Conservation (phyloP, 2,888 invertebrate genomes). For the Oligia latruncula region DNA sequence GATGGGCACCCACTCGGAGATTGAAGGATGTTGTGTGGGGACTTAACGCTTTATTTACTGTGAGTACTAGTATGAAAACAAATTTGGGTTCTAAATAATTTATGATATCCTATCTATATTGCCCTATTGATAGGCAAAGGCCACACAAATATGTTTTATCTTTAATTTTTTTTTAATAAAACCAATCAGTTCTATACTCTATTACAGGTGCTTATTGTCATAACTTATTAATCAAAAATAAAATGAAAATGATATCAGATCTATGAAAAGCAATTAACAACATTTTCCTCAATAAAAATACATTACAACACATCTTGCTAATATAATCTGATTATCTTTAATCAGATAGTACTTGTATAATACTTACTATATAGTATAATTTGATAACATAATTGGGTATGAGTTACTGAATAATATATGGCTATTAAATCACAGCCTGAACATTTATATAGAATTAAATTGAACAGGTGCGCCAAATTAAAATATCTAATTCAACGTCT, state of each 20-base stretch:
- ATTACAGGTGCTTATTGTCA: neutral
- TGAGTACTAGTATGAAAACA: conserved; percentile 85
- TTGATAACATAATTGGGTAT: neutral
- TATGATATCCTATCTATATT: neutral
- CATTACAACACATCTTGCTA: neutral
- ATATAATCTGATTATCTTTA: neutral
- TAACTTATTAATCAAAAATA: neutral
- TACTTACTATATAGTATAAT: no score
- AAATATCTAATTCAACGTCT: neutral
- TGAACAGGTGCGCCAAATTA: no score
- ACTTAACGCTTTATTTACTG: conserved; percentile 97
- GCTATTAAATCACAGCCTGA: neutral
- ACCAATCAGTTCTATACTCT: neutral
- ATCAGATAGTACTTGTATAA: neutral
- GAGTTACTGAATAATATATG: neutral
- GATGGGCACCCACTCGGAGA: conserved; percentile 98
- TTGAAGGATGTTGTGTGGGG: conserved; percentile 98
- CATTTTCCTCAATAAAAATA: neutral
- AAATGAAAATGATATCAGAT: neutral
- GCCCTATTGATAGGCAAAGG: neutral
- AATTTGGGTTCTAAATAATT: neutral
- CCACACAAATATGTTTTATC: neutral
- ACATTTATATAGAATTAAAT: neutral
- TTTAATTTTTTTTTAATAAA: neutral
- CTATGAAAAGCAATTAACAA: neutral